Evolutionary conservation across 2,888 invertebrate species (phyloP), one percentile per base, ranked within the genome.

Genomic region (Sepioteuthis lessoniana): DNA sequence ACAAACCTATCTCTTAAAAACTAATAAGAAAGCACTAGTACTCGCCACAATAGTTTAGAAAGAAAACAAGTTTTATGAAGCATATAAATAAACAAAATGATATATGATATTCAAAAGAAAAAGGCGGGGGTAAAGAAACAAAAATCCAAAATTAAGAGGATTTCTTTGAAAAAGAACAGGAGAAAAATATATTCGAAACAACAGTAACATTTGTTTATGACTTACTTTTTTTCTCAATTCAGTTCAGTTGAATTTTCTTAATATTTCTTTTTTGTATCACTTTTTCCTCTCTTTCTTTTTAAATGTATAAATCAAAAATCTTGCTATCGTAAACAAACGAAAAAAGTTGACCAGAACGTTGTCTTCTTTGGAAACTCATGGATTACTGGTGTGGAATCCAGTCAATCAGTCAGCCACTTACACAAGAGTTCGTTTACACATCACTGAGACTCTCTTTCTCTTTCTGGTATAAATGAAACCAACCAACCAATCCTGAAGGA

Each of bases 401-500:
- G n/a, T 76, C n/a, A n/a, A 1, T 76, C n/a, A n/a, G 55, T 55
- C 55, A 21, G 21, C 25, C 4, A 21, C 25, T 13, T 76, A n/a
- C 16, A 76, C 55, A 55, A 55, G 25, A 55, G 55, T 55, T 55
- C 4, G 25, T 76, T 76, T n/a, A 76, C 76, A 76, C 76, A 76
- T 76, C 76, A 76, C 76, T 76, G 76, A 13, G n/a, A 25, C 60
- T 60, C 8, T 60, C 60, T 60, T 5, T 8, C 60, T 60, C 31
- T 60, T 3, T 60, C 76, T 76, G 76, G n/a, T 76, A 16, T 76
- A 76, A 76, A 76, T 35, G 76, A 76, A 76, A 76, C 76, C 35
- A 76, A 76, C 76, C 35, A 76, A n/a, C 76, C 76, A 76, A 76
- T 76, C 76, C 76, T 76, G 76, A 35, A n/a, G 76, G 76, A 76